Evolutionary conservation across 2,888 invertebrate genomes (phyloP).

Genomic region (Pecten maximus): DNA sequence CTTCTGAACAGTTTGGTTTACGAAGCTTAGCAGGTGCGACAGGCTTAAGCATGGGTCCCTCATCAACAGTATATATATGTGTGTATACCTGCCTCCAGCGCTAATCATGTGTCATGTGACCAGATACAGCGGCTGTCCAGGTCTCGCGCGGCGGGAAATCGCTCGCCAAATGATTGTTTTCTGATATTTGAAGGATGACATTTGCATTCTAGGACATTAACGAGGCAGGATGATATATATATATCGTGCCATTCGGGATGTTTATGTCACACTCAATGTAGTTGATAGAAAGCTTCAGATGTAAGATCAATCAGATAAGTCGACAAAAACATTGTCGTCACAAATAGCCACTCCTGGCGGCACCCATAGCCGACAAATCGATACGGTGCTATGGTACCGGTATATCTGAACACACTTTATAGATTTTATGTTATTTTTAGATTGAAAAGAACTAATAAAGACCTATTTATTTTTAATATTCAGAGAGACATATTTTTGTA

Average conservation of each 20-base stretch:
- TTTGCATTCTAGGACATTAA: not conserved
- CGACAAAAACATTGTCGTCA: not conserved
- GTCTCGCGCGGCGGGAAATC: not conserved
- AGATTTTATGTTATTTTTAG: not conserved
- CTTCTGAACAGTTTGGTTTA: not conserved
- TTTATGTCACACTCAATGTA: not conserved
- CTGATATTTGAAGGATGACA: slow-evolving; percentile 20
- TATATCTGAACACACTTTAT: not conserved
- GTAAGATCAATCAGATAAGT: not conserved
- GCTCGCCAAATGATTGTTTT: not conserved
- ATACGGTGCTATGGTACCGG: not conserved
- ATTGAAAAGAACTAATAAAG: no score
- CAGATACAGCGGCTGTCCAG: slow-evolving; percentile 8
- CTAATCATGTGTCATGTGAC: not conserved
- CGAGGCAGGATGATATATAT: not conserved
- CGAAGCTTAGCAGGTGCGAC: not conserved
- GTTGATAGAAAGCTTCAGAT: not conserved
- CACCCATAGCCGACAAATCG: not conserved
- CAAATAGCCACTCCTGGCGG: not conserved
- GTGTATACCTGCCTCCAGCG: not conserved
- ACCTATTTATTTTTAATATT: no score
- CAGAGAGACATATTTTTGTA: no score
- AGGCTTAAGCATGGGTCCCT: not conserved
- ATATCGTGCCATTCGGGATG: not conserved
- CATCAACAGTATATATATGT: not conserved